Conservation (phyloP, 2,888 invertebrate species). For the Epirrhoe tristata region DNA sequence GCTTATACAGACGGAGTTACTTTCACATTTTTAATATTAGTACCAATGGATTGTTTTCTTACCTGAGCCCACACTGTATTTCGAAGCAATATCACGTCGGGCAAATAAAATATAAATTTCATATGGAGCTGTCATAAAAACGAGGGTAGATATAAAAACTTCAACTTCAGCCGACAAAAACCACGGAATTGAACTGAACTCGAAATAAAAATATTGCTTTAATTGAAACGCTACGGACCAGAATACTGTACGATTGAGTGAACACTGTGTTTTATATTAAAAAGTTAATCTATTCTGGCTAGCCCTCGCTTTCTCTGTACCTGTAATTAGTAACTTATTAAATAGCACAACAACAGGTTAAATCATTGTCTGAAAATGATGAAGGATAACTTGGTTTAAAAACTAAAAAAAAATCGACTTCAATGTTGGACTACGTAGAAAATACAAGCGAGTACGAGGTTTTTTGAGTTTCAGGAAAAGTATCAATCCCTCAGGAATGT, state of each 20-base stretch:
- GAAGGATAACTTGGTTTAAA: no score
- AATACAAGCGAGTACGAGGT: no score
- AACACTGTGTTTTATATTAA: conserved; percentile 29
- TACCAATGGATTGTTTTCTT: not conserved
- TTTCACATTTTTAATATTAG: no score
- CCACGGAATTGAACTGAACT: conserved; percentile 29
- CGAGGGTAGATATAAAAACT: conserved; percentile 33
- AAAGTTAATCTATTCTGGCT: conserved; percentile 11
- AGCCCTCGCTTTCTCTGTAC: not conserved
- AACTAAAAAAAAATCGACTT: no score
- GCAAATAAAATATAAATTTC: conserved; percentile 17
- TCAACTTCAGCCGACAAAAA: conserved; percentile 36
- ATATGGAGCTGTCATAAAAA: conserved; percentile 30
- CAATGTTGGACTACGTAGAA: no score
- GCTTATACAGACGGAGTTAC: no score
- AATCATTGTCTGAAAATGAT: no score
- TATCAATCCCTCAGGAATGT: no score
- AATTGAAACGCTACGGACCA: conserved; percentile 47
- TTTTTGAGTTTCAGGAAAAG: no score
- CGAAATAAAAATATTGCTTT: conserved; percentile 40
- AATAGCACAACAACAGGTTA: no score
- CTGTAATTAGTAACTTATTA: not conserved
- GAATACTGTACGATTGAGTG: conserved; percentile 39
- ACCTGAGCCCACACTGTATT: not conserved
- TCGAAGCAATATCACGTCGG: not conserved